These are phyloP conservation scores for Danio rerio DNA, from an alignment of 2,113 vertebrate genomes.

Conservation along the genomic window GRCz12tu NC_133197.1:17674001-17674500, in stretches of 20 bases:
- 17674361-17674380: background rate
- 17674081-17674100: constrained; percentile 40
- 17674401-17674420: background rate
- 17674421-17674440: constrained; percentile 4
- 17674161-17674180: constrained; percentile 41
- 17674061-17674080: constrained; percentile 37
- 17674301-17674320: background rate
- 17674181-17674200: constrained; percentile 18
- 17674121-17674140: constrained; percentile 36
- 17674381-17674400: background rate
- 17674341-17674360: background rate
- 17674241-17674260: constrained; percentile 39
- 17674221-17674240: constrained; percentile 47
- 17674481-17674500: no score
- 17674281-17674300: constrained; percentile 17
- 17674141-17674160: constrained; percentile 33
- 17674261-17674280: constrained; percentile 34
- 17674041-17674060: constrained; percentile 44
- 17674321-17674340: background rate
- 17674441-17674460: background rate
- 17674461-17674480: no score
- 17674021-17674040: constrained; percentile 40
- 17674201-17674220: constrained; percentile 45
- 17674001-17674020: constrained; percentile 18
- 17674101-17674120: constrained; percentile 45